Evolutionary conservation across 1,140 invertebrate genomes (phyloP).

Genomic region (Pogonomyrmex barbatus): DNA sequence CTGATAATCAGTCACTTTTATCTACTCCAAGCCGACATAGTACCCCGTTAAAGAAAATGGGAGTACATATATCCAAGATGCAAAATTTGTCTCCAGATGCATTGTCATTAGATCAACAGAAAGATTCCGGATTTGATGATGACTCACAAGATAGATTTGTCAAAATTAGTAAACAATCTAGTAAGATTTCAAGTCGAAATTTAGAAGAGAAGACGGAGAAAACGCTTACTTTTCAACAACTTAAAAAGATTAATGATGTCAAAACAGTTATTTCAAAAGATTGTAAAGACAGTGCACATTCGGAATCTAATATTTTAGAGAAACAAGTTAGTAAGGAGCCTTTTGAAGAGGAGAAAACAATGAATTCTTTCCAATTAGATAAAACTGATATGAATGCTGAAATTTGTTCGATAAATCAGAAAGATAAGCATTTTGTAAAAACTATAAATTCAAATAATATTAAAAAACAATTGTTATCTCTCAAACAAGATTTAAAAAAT

Average conservation of each 20-base stretch:
- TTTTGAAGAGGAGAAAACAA: background rate
- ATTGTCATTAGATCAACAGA: background rate
- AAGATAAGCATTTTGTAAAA: background rate
- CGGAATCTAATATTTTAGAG: background rate
- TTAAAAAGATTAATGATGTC: background rate
- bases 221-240: background rate
- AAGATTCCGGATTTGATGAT: slow-evolving; percentile 3
- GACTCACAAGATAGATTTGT: background rate
- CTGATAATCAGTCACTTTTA: slow-evolving; percentile 11
- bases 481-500: background rate
- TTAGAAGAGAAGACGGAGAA: background rate
- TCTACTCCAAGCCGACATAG: background rate
- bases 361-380: background rate
- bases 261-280: background rate
- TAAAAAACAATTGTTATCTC: background rate
- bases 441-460: background rate
- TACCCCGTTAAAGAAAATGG: background rate
- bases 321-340: background rate
- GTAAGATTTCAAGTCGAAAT: background rate
- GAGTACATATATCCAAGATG: background rate
- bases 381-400: background rate
- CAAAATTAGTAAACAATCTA: background rate
- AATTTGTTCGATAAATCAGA: background rate
- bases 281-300: background rate
- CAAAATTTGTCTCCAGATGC: background rate